Percentiles rank a stretch among this genome's conserved stretches.
phyloP scores from a whole-genome alignment of 2,113 vertebrate species.

The Brienomyrus longianalis region DNA sequence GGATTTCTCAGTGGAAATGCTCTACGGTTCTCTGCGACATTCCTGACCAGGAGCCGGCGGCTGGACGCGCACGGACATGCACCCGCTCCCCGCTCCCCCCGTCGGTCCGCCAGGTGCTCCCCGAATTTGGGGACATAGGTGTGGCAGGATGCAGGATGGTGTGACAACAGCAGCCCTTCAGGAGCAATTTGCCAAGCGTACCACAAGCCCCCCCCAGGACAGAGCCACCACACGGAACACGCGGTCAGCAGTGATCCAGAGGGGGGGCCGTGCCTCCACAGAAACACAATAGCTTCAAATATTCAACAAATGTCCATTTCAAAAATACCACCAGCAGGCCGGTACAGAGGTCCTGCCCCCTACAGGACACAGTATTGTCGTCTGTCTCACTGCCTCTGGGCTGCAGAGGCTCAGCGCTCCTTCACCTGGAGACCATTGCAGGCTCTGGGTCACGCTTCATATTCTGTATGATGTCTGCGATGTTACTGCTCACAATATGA shows the following conservation, averaged over 20 bases:
- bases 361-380: neutral
- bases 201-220: neutral
- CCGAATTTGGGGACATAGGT: neutral
- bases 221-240: neutral
- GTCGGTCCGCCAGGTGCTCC: neutral
- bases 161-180: neutral
- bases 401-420: neutral
- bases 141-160: neutral
- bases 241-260: neutral
- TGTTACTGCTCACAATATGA: neutral
- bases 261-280: neutral
- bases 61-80: neutral
- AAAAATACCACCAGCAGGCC: neutral
- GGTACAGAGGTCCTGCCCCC: neutral
- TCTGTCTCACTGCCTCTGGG: neutral
- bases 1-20: slow-evolving; percentile 29
- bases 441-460: neutral
- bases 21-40: neutral
- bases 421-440: neutral
- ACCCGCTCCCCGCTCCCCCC: neutral
- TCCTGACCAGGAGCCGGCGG: neutral
- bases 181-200: neutral
- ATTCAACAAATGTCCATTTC: neutral
- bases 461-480: neutral
- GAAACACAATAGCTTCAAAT: neutral